Evolutionary conservation across 2,113 vertebrate species (phyloP).

Genomic region (Engraulis encrasicolus): DNA sequence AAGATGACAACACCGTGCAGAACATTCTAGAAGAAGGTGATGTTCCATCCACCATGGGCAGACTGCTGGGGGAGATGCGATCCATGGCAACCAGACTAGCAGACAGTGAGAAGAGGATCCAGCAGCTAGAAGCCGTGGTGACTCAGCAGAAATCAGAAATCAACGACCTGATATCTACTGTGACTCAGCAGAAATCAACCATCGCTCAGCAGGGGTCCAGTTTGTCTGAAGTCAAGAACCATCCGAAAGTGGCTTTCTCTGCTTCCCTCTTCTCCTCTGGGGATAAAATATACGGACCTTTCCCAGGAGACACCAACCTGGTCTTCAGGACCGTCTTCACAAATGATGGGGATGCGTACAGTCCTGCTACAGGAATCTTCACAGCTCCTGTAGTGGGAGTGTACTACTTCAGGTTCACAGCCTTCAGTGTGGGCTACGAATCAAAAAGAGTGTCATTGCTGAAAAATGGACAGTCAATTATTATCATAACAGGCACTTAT

Average conservation of each 20-base stretch:
- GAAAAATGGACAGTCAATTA: not conserved
- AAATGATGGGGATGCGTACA: not conserved
- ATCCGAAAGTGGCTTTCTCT: not conserved
- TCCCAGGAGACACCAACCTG: not conserved
- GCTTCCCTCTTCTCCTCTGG: not conserved
- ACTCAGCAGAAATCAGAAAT: not conserved
- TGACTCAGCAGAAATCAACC: not conserved
- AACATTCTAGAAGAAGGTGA: not conserved
- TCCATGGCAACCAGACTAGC: no score
- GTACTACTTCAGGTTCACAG: not conserved
- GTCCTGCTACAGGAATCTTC: not conserved
- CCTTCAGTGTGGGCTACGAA: not conserved
- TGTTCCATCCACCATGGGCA: not conserved
- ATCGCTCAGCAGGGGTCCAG: not conserved
- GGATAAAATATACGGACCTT: not conserved
- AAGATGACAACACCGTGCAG: not conserved
- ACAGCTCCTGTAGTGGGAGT: not conserved
- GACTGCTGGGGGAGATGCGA: not conserved
- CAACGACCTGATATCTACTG: not conserved
- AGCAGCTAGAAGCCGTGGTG: not conserved
- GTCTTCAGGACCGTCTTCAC: not conserved
- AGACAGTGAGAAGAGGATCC: not conserved
- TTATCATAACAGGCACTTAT: not conserved
- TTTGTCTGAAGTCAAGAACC: not conserved
- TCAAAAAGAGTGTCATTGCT: not conserved